A percentile compares a stretch with the other conserved stretches of the same genome.
Conservation (phyloP, 2,888 invertebrate species). For the Cheilosia soror region DNA sequence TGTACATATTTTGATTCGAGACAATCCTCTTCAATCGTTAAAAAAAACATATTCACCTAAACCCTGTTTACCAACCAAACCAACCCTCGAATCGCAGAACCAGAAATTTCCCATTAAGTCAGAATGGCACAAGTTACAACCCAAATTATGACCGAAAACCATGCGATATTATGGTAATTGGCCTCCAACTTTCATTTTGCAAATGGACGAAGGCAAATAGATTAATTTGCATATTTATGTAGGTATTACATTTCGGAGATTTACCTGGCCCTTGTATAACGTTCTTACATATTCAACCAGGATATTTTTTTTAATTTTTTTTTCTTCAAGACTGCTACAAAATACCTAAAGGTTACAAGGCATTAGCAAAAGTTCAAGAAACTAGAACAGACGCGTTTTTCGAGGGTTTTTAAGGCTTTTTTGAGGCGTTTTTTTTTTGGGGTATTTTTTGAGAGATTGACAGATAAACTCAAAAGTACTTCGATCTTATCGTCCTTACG, state of each 20-base stretch:
- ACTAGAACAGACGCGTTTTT: neutral
- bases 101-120: conserved; percentile 6
- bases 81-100: neutral
- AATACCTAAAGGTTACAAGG: conserved; percentile 27
- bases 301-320: no score
- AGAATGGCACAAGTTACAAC: neutral
- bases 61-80: neutral
- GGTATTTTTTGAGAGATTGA: no score
- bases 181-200: conserved; percentile 45
- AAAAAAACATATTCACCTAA: conserved; percentile 8
- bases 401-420: no score
- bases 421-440: no score
- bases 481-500: no score
- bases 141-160: conserved; percentile 4
- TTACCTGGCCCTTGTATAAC: conserved; percentile 57
- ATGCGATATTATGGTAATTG: conserved; percentile 45
- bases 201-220: conserved; percentile 58
- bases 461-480: no score
- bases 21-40: neutral
- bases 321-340: neutral
- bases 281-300: conserved; percentile 70
- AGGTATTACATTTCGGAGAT: conserved; percentile 56
- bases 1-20: conserved; percentile 8
- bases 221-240: conserved; percentile 71
- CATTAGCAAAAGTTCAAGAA: neutral